A percentile compares a stretch with the other conserved stretches of the same genome.
Conservation (phyloP, 2,113 vertebrate species). For the Cryptomyrus ogoouensis region DNA sequence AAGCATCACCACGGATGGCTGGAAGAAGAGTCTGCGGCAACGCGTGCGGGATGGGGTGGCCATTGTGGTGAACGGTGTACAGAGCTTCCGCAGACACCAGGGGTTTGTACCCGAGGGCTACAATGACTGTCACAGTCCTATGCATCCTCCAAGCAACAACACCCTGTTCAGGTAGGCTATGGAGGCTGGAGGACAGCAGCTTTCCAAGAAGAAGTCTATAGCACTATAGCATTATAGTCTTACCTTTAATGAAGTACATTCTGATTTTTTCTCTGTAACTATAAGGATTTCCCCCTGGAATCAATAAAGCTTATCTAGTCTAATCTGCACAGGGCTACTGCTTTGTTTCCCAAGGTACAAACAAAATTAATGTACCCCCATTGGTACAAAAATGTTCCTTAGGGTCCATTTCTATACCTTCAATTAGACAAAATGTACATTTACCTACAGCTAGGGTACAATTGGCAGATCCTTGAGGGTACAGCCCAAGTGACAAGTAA, state of each 20-base stretch:
- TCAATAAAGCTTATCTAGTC: not conserved
- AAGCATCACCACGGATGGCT: conserved; percentile 86
- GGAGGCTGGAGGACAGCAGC: not conserved
- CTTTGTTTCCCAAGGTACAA: not conserved
- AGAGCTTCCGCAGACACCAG: conserved; percentile 71
- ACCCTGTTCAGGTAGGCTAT: conserved; percentile 82
- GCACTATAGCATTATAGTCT: not conserved
- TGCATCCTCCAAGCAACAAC: conserved; percentile 54
- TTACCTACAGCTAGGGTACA: not conserved
- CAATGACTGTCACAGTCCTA: conserved; percentile 65
- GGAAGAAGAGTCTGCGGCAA: conserved; percentile 87
- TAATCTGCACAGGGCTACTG: not conserved
- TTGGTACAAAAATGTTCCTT: not conserved
- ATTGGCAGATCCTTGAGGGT: not conserved
- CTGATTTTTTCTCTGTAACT: not conserved
- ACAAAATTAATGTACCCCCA: not conserved
- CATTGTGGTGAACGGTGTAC: conserved; percentile 80
- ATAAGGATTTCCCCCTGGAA: not conserved
- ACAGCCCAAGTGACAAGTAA: not conserved
- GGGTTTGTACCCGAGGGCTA: conserved; percentile 76
- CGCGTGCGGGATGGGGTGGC: conserved; percentile 90
- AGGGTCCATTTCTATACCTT: not conserved
- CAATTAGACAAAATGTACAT: not conserved
- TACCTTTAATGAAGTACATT: not conserved
- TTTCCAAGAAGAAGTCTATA: not conserved